Evolutionary conservation across 2,888 invertebrate genomes (phyloP), one percentile per base, ranked within the genome.

Genomic region (Nephrotoma appendiculata): DNA sequence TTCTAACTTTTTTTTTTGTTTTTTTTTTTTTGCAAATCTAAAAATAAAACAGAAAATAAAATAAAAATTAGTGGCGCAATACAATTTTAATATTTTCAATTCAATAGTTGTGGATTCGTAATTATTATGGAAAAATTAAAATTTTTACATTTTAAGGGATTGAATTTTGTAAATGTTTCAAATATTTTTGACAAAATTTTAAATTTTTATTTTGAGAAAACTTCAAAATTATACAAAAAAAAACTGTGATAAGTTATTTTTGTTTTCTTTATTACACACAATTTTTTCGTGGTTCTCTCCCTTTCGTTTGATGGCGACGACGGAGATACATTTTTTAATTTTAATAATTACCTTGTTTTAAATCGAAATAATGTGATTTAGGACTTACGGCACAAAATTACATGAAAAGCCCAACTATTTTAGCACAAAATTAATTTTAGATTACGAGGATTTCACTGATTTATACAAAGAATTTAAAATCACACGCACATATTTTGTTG

Each of bases 21-120:
- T 71, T 71, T 71, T 31, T 71, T 71, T 9, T 31, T 71, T 71
- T 71, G 71, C 52, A 41, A 52, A 44, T 52, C 86, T 86, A 86
- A 52, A 86, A 86, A 52, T 52, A 86, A 52, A 12, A 9, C 86
- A 42, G 31, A 52, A 71, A 71, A 48, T 12, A 48, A 48, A 57
- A 52, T 52, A 71, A 71, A 71, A 71, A 57, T 86, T 86, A 57
- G 86, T 86, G 86, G 86, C 86, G 86, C 57, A 86, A 44, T 86
- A 86, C 52, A 71, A 31, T 71, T 71, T 42, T 42, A 84, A 42
- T 84, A 84, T 2, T 48, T 48, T 48, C n/a, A 48, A 48, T 48
- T 48, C 43, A 42, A 42, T 43, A 84, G 41, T 84, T 84, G n/a
- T 84, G 71, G 71, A 0, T 71, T 71, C 31, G 31, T 71, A 71